These are phyloP conservation scores for Leucopsar rothschildi DNA, from an alignment of 2,113 vertebrate genomes.

Conservation along the genomic window DNA sequence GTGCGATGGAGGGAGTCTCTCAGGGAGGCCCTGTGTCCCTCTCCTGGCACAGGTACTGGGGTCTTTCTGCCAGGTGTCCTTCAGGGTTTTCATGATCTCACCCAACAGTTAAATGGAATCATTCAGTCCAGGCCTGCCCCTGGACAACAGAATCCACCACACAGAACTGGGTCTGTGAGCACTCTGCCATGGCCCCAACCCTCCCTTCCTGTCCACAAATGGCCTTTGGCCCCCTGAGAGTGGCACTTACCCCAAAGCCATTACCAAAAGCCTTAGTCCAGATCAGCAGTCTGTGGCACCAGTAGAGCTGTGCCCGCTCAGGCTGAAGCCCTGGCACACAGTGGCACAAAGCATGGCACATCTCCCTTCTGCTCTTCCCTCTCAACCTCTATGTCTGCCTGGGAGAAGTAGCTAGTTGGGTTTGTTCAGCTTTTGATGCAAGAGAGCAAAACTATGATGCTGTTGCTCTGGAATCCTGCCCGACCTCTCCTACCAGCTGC, in stretches of 20 bases:
- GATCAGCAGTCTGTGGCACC: neutral
- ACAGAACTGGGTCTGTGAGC: neutral
- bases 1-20: neutral
- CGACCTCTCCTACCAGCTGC: neutral
- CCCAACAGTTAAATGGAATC: neutral
- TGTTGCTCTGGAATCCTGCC: conserved; percentile 29
- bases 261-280: neutral
- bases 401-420: neutral
- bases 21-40: neutral
- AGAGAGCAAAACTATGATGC: neutral
- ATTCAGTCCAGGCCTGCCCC: neutral
- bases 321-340: neutral
- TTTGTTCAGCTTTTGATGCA: neutral
- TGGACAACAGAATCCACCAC: neutral
- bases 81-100: neutral
- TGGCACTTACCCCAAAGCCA: neutral
- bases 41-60: neutral
- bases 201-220: neutral
- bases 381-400: rapidly evolving
- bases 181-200: neutral
- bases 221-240: neutral
- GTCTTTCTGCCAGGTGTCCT: neutral
- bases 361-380: neutral
- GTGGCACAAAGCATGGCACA: neutral
- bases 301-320: rapidly evolving